Conservation (phyloP, 2,888 invertebrate species). For the Imbricaverruca yamaguchii region DNA sequence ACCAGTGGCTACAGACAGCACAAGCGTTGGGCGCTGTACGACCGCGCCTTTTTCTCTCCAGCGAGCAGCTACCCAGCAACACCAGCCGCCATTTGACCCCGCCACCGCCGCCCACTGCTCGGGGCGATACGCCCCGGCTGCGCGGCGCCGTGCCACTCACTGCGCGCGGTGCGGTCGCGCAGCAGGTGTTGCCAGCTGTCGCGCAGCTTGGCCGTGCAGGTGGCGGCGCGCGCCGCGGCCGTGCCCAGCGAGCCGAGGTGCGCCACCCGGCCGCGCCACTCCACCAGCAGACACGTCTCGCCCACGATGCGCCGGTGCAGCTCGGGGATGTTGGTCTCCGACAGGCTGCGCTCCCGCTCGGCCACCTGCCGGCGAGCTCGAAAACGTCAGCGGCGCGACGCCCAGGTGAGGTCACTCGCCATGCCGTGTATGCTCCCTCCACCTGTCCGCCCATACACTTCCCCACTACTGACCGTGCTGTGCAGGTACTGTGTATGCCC, state of each 20-base stretch:
- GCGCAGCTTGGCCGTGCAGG: slow-evolving; percentile 61
- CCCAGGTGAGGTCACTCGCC: too few relatives aligned
- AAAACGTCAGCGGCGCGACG: neutral
- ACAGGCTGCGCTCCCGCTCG: slow-evolving; percentile 7
- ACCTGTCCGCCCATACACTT: too few relatives aligned
- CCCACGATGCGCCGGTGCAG: slow-evolving; percentile 54
- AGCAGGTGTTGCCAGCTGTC: slow-evolving; percentile 90
- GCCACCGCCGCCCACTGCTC: too few relatives aligned
- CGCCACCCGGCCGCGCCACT: slow-evolving; percentile 58
- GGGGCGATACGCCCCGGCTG: too few relatives aligned
- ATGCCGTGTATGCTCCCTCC: too few relatives aligned
- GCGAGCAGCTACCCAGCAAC: too few relatives aligned
- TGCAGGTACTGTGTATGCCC: too few relatives aligned
- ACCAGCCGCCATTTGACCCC: too few relatives aligned
- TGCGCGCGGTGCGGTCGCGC: slow-evolving; percentile 75
- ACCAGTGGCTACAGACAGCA: too few relatives aligned
- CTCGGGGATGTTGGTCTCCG: slow-evolving; percentile 47
- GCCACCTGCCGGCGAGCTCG: neutral
- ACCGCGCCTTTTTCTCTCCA: too few relatives aligned
- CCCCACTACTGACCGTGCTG: too few relatives aligned
- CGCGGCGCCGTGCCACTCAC: slow-evolving; percentile 36
- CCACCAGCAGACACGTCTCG: slow-evolving; percentile 48
- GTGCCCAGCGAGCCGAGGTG: slow-evolving; percentile 42
- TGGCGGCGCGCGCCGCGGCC: slow-evolving; percentile 49
- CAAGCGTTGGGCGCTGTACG: too few relatives aligned